Conservation (phyloP, 1,140 invertebrate genomes). For the Aleiodes sp. region DNA sequence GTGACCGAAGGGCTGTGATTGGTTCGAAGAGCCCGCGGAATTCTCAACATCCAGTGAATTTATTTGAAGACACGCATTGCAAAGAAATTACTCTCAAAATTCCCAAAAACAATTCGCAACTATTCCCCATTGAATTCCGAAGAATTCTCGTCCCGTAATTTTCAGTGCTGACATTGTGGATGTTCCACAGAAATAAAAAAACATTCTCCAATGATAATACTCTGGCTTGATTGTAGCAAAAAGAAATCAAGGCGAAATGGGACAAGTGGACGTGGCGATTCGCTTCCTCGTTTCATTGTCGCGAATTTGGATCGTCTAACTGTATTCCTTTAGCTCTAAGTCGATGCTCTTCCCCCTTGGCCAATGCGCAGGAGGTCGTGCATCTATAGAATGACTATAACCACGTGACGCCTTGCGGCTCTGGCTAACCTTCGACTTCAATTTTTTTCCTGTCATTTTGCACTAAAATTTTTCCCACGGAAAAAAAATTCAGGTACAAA, state of each 20-base stretch:
- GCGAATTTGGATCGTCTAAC: constrained; percentile 65
- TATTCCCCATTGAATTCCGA: background rate
- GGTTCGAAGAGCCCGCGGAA: constrained; percentile 31
- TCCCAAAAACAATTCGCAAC: background rate
- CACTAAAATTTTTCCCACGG: constrained; percentile 20
- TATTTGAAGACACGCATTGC: constrained; percentile 1
- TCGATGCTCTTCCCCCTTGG: constrained; percentile 31
- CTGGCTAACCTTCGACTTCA: constrained; percentile 9
- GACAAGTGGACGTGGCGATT: constrained; percentile 21
- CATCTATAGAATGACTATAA: constrained; percentile 9
- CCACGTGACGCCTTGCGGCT: constrained; percentile 26
- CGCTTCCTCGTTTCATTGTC: constrained; percentile 59
- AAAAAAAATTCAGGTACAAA: background rate
- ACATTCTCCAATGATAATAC: background rate
- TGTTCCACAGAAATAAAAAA: background rate
- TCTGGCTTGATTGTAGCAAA: background rate
- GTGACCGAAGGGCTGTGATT: constrained; percentile 27
- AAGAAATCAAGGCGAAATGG: background rate
- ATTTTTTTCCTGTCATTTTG: background rate
- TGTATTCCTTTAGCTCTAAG: constrained; percentile 51
- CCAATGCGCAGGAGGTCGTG: constrained; percentile 3
- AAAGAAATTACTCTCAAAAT: background rate
- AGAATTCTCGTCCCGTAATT: too few relatives aligned
- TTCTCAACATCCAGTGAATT: background rate
- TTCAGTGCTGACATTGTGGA: background rate